Percentiles rank a stretch among this genome's conserved stretches.
Conservation (phyloP, 2,797 vertebrate species). For the Onychomys torridus region DNA sequence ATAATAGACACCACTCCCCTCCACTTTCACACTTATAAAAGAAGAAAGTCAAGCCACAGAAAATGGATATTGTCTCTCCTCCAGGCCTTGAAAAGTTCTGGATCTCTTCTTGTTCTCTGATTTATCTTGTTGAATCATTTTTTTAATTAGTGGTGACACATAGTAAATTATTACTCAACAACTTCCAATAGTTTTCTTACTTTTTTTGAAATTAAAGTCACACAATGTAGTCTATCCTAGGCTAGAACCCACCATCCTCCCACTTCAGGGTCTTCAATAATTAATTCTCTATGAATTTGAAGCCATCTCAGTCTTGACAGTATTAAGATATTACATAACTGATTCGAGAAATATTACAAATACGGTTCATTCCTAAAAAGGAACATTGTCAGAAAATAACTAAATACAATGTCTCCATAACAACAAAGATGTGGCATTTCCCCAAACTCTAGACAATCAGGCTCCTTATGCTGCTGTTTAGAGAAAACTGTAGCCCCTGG, state of each 20-base stretch:
- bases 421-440: neutral
- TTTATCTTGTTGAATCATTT: slow-evolving; percentile 46
- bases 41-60: slow-evolving; percentile 74
- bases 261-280: neutral
- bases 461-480: neutral
- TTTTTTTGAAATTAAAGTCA: neutral
- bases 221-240: neutral
- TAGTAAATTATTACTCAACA: neutral
- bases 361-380: neutral
- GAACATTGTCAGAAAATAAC: slow-evolving; percentile 30
- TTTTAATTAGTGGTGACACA: neutral
- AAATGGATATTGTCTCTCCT: slow-evolving; percentile 58
- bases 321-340: slow-evolving; percentile 32
- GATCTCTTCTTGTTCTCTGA: neutral
- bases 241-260: neutral
- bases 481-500: neutral
- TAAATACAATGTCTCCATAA: neutral
- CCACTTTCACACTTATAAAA: slow-evolving; percentile 74
- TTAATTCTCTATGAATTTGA: slow-evolving; percentile 27
- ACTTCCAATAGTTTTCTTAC: slow-evolving; percentile 14
- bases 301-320: slow-evolving; percentile 10
- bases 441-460: neutral
- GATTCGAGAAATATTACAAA: neutral
- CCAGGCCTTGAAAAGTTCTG: neutral
- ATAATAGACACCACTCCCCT: slow-evolving; percentile 50